Evolutionary conservation across 2,797 vertebrate genomes (phyloP).

Genomic region (Ciconia nigra): DNA sequence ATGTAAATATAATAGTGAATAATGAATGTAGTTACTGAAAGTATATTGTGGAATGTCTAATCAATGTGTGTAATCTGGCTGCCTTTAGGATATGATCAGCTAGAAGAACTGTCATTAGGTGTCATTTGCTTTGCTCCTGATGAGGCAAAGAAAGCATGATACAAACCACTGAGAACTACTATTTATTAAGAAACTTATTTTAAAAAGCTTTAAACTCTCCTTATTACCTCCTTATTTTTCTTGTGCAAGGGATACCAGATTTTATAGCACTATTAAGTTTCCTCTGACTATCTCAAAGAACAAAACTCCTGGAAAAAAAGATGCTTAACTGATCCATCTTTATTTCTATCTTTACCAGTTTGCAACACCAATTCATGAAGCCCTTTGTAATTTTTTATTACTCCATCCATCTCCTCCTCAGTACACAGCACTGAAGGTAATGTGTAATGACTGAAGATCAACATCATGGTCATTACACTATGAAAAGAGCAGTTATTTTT

Average conservation of each 20-base stretch:
- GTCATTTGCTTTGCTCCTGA: background rate
- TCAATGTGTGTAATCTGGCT: background rate
- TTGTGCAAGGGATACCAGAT: background rate
- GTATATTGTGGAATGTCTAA: background rate
- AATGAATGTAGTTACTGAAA: background rate
- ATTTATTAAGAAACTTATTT: background rate
- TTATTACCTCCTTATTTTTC: background rate
- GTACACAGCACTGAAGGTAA: background rate
- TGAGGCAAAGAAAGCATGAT: background rate
- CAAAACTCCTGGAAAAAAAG: background rate
- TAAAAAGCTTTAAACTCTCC: background rate
- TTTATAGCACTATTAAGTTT: background rate
- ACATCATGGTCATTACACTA: background rate
- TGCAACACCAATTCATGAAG: background rate
- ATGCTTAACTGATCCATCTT: background rate
- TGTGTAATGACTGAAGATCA: background rate
- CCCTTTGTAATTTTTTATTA: background rate
- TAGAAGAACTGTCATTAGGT: background rate
- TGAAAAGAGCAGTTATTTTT: background rate
- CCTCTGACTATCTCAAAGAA: background rate
- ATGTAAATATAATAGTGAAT: background rate
- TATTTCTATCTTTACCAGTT: background rate
- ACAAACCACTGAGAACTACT: background rate
- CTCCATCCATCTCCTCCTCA: background rate
- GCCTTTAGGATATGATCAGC: background rate